phyloP scores from a whole-genome alignment of 2,113 vertebrate genomes.

The Bostrychus sinensis region DNA sequence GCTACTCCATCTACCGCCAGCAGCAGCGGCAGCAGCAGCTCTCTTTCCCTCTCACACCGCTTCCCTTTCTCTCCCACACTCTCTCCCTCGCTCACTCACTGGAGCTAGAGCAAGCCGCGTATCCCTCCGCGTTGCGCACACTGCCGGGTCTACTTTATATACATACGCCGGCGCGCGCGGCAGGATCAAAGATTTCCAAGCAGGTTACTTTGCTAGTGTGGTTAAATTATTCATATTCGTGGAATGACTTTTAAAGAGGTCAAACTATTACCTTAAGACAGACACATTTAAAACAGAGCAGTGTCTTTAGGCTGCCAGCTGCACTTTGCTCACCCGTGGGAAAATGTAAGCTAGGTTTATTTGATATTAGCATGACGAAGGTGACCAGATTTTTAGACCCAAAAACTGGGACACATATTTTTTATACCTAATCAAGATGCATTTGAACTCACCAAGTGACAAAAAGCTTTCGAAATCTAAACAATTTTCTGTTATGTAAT shows the following conservation, averaged over 20 bases:
- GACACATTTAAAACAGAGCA: neutral
- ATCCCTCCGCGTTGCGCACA: constrained; percentile 76
- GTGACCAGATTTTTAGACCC: no score
- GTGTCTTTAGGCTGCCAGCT: neutral
- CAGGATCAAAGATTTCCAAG: constrained; percentile 35
- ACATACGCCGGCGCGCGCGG: constrained; percentile 40
- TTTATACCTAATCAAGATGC: no score
- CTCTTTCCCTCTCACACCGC: constrained; percentile 13
- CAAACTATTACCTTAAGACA: neutral
- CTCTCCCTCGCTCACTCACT: constrained; percentile 46
- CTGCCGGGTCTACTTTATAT: constrained; percentile 83
- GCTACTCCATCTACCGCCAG: constrained; percentile 40
- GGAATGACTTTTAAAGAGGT: neutral
- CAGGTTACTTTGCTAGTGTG: neutral
- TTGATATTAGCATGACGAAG: neutral
- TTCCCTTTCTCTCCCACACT: constrained; percentile 45
- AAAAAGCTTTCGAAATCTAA: no score
- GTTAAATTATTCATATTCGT: neutral
- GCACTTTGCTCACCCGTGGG: neutral
- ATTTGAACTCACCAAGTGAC: no score
- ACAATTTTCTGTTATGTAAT: no score
- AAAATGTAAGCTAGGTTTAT: neutral
- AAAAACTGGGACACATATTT: no score
- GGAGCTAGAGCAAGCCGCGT: constrained; percentile 34
- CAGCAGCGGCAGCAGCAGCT: neutral